A percentile compares a stretch with the other conserved stretches of the same genome.
Evolutionary conservation across 2,888 invertebrate species (phyloP).

Genomic region (Pemphredon lugubris): DNA sequence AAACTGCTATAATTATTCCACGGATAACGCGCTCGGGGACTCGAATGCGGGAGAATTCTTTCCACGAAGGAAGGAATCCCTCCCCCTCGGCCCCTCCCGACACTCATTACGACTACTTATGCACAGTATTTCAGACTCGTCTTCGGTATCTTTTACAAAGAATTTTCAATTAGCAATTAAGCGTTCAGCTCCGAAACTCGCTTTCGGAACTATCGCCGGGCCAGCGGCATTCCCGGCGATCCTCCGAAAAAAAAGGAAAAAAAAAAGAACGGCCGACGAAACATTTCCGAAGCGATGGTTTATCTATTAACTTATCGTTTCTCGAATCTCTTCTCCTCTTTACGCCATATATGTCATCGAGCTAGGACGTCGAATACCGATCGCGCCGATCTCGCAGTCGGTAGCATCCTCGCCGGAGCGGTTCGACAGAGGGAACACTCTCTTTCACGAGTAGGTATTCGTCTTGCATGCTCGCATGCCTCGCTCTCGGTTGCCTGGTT

Average conservation of each 20-base stretch:
- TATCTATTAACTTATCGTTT: constrained; percentile 52
- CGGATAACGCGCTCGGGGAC: no score
- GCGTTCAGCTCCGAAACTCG: constrained; percentile 21
- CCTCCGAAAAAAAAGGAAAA: no score
- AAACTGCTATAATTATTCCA: no score
- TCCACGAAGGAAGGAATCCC: no score
- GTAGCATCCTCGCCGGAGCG: constrained; percentile 54
- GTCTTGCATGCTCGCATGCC: constrained; percentile 59
- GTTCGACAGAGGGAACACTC: constrained; percentile 53
- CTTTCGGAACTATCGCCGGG: constrained; percentile 39
- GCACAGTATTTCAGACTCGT: constrained; percentile 29
- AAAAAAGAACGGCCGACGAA: constrained; percentile 20
- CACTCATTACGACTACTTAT: constrained; percentile 43
- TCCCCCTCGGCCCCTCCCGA: no score
- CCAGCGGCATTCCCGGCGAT: constrained; percentile 45
- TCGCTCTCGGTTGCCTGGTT: constrained; percentile 29
- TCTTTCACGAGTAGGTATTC: constrained; percentile 53
- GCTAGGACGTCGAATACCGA: constrained; percentile 59
- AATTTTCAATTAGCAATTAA: constrained; percentile 55
- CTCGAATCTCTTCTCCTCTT: constrained; percentile 36
- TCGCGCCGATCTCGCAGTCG: constrained; percentile 55
- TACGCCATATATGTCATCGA: constrained; percentile 58
- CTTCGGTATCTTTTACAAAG: constrained; percentile 39
- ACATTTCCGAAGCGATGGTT: constrained; percentile 45
- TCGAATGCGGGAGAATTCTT: no score